Evolutionary conservation across 2,797 vertebrate genomes (phyloP).

Genomic region (Huso huso): DNA sequence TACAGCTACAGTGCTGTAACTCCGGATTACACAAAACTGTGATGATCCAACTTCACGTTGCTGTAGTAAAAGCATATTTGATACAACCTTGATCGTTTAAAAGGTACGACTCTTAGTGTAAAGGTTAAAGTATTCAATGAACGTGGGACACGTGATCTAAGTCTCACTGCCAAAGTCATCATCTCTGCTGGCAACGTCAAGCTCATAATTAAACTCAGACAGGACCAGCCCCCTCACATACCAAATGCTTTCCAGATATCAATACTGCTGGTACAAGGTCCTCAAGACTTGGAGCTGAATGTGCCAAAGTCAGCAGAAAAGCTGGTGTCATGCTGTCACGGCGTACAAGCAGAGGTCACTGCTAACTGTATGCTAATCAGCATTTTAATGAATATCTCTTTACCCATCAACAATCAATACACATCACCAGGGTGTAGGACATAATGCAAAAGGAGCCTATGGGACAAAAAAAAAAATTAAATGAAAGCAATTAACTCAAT

Average conservation of each 20-base stretch:
- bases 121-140: too few relatives aligned
- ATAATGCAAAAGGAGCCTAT: conserved; percentile 47
- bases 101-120: too few relatives aligned
- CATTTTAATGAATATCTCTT: conserved; percentile 43
- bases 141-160: too few relatives aligned
- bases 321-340: conserved; percentile 41
- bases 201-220: conserved; percentile 44
- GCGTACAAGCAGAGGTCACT: conserved; percentile 54
- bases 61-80: too few relatives aligned
- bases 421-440: conserved; percentile 51
- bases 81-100: too few relatives aligned
- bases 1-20: too few relatives aligned
- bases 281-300: conserved; percentile 37
- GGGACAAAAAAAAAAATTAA: conserved; percentile 41
- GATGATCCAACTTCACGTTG: too few relatives aligned
- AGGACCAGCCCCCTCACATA: conserved; percentile 38
- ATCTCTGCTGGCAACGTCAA: not conserved
- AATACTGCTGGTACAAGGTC: conserved; percentile 33
- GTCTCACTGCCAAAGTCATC: not conserved
- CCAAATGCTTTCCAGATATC: conserved; percentile 48
- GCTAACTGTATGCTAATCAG: conserved; percentile 68
- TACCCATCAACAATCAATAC: conserved; percentile 58
- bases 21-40: too few relatives aligned
- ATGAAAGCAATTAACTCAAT: too few relatives aligned
- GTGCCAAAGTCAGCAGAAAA: conserved; percentile 57